These are phyloP conservation scores for Apodemia mormo DNA, from an alignment of 2,888 invertebrate species.

Conservation along the genomic window DNA sequence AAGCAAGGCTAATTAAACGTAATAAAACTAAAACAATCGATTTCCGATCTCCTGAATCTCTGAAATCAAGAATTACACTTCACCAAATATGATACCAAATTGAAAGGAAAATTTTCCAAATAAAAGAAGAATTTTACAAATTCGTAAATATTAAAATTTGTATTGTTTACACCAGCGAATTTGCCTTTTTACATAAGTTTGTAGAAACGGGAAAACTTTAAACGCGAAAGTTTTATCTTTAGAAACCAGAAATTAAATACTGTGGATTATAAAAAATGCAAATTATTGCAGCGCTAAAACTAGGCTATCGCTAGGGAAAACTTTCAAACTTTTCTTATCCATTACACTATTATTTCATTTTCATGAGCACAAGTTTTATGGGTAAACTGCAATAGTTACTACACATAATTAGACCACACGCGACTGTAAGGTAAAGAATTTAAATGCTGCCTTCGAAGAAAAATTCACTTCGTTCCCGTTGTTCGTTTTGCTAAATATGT, in stretches of 20 bases:
- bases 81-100: no score
- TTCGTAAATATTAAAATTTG: no score
- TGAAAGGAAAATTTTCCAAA: no score
- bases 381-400: conserved; percentile 40
- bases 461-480: conserved; percentile 65
- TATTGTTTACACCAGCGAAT: no score
- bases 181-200: no score
- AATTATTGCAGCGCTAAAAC: conserved; percentile 52
- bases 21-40: no score
- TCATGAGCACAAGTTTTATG: conserved; percentile 48
- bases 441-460: conserved; percentile 73
- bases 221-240: conserved; percentile 5
- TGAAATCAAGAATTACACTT: no score
- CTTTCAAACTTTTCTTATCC: conserved; percentile 50
- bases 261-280: conserved; percentile 35
- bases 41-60: no score
- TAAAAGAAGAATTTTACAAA: no score
- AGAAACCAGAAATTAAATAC: conserved; percentile 12
- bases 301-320: conserved; percentile 59
- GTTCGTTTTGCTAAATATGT: conserved; percentile 73
- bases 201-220: not conserved
- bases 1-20: no score
- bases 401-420: conserved; percentile 79
- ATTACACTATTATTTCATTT: conserved; percentile 57
- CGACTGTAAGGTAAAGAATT: conserved; percentile 71